phyloP scores from a whole-genome alignment of 2,888 invertebrate genomes.

The Callosobruchus maculatus region DNA sequence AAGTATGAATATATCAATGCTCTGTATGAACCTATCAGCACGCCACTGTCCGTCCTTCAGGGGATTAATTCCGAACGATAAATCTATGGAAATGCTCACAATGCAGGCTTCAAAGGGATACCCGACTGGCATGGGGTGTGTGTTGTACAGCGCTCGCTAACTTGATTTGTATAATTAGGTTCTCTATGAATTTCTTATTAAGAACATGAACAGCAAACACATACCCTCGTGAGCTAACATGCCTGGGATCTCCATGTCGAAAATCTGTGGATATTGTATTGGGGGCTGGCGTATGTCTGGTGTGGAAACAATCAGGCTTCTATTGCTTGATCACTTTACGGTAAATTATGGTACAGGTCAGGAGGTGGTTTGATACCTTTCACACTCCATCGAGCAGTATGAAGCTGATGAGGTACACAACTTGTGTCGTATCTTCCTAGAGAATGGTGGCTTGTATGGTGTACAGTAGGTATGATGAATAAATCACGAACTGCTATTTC shows the following conservation, averaged over 20 bases:
- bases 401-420: too few relatives aligned
- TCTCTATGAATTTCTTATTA: not conserved
- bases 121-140: not conserved
- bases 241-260: not conserved
- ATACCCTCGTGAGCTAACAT: not conserved
- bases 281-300: not conserved
- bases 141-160: not conserved
- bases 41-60: not conserved
- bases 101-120: not conserved
- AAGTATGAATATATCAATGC: too few relatives aligned
- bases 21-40: not conserved
- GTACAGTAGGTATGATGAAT: too few relatives aligned
- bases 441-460: too few relatives aligned
- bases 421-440: too few relatives aligned
- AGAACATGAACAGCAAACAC: not conserved
- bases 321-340: not conserved
- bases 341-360: too few relatives aligned
- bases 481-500: too few relatives aligned
- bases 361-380: too few relatives aligned
- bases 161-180: not conserved
- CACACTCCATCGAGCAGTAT: too few relatives aligned
- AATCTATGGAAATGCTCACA: not conserved
- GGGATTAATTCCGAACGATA: not conserved
- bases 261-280: not conserved
- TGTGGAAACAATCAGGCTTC: not conserved